These are phyloP conservation scores for Anoura caudifer DNA, from an alignment of 2,113 vertebrate species.

Conservation along the genomic window DNA sequence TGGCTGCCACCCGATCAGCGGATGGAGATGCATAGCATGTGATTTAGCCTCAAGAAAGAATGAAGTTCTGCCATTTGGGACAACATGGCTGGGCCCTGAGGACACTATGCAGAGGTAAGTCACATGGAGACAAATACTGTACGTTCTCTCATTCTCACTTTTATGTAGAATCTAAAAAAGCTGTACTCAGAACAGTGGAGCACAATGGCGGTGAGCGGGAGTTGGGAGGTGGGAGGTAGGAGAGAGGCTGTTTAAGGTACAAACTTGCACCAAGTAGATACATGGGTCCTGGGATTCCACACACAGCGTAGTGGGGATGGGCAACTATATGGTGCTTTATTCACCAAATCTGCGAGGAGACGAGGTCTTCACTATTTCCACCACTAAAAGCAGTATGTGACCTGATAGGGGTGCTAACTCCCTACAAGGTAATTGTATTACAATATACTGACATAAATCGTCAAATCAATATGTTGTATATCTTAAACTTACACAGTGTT, in stretches of 20 bases:
- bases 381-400: neutral
- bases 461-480: neutral
- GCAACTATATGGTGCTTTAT: neutral
- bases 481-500: neutral
- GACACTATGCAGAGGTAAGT: neutral
- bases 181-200: neutral
- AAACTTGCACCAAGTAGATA: neutral
- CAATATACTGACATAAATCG: accelerated
- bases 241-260: neutral
- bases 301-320: neutral
- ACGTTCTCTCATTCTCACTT: neutral
- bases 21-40: neutral
- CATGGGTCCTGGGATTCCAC: too few species aligned
- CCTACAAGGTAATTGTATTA: neutral
- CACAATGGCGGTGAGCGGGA: neutral
- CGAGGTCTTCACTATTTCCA: neutral
- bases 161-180: neutral
- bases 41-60: neutral
- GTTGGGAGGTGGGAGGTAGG: neutral
- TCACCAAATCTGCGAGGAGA: neutral
- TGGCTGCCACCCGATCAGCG: neutral
- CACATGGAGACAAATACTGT: neutral
- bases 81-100: neutral
- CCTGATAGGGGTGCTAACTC: neutral
- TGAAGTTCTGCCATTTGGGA: neutral